Evolutionary conservation across 2,888 invertebrate genomes (phyloP).

Genomic region (Drosophila koepferae): DNA sequence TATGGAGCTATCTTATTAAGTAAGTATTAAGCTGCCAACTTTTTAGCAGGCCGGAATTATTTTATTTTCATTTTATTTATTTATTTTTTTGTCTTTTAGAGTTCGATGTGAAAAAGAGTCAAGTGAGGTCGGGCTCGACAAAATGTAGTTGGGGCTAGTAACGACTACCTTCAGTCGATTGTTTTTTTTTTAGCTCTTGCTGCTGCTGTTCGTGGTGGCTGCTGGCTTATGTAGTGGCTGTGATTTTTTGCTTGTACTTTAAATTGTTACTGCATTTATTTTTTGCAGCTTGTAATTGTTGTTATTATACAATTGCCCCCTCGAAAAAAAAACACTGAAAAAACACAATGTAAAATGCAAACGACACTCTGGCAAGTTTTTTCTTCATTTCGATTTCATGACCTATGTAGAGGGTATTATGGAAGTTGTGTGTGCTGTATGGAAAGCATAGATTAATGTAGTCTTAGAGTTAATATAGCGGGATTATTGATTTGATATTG

Average conservation of each 20-base stretch:
- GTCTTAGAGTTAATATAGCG: too few relatives aligned
- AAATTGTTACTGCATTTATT: conserved; percentile 67
- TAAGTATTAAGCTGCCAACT: conserved; percentile 49
- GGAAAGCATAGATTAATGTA: background rate
- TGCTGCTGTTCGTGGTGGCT: conserved; percentile 15
- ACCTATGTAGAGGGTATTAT: background rate
- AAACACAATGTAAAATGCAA: conserved; percentile 54
- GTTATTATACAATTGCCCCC: conserved; percentile 74
- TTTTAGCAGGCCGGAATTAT: conserved; percentile 27
- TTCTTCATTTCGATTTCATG: background rate
- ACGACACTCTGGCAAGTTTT: conserved; percentile 45
- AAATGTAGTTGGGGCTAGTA: conserved; percentile 63
- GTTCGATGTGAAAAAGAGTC: conserved; percentile 77
- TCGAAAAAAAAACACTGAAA: conserved; percentile 33
- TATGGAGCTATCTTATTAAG: conserved; percentile 68
- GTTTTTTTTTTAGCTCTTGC: conserved; percentile 32
- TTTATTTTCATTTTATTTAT: conserved; percentile 4
- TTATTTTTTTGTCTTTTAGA: conserved; percentile 21
- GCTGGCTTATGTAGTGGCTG: conserved; percentile 51
- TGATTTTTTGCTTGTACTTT: conserved; percentile 63
- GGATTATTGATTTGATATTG: background rate
- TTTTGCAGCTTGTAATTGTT: conserved; percentile 74
- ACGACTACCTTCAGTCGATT: conserved; percentile 67
- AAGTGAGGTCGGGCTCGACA: conserved; percentile 70
- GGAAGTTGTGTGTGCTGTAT: background rate